Evolutionary conservation across 2,888 invertebrate genomes (phyloP).

Genomic region (Papilio gigon): DNA sequence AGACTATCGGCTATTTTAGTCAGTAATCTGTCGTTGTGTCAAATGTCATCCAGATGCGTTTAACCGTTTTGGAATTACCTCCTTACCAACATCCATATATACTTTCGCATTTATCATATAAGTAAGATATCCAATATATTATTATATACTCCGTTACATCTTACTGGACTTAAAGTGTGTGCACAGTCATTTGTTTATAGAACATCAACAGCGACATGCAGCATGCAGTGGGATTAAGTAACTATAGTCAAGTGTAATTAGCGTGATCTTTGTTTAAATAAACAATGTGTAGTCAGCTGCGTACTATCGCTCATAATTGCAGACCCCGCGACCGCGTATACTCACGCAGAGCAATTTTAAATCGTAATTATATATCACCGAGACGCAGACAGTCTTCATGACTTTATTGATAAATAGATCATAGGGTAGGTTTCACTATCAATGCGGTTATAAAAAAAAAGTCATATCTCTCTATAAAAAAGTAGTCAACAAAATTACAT

Average conservation of each 20-base stretch:
- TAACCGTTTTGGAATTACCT: too few species aligned
- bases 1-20: too few species aligned
- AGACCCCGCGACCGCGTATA: slow-evolving; percentile 6
- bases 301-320: slow-evolving; percentile 31
- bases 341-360: slow-evolving; percentile 18
- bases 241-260: slow-evolving; percentile 34
- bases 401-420: slow-evolving; percentile 11
- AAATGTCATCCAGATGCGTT: too few species aligned
- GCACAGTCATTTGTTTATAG: slow-evolving; percentile 4
- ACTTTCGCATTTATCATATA: too few species aligned
- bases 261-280: slow-evolving; percentile 36
- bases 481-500: too few species aligned
- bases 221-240: slow-evolving; percentile 30
- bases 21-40: too few species aligned
- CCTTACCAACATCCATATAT: too few species aligned
- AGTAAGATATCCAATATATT: background rate
- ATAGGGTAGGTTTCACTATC: background rate
- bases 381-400: slow-evolving; percentile 4
- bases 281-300: slow-evolving; percentile 38
- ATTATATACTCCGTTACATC: background rate
- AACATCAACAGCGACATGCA: slow-evolving; percentile 29
- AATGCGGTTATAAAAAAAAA: too few species aligned
- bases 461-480: too few species aligned
- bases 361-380: slow-evolving; percentile 12
- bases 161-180: slow-evolving; percentile 15